Evolutionary conservation across 1,140 invertebrate species (phyloP).

Genomic region (Aphelenchoides fujianensis): DNA sequence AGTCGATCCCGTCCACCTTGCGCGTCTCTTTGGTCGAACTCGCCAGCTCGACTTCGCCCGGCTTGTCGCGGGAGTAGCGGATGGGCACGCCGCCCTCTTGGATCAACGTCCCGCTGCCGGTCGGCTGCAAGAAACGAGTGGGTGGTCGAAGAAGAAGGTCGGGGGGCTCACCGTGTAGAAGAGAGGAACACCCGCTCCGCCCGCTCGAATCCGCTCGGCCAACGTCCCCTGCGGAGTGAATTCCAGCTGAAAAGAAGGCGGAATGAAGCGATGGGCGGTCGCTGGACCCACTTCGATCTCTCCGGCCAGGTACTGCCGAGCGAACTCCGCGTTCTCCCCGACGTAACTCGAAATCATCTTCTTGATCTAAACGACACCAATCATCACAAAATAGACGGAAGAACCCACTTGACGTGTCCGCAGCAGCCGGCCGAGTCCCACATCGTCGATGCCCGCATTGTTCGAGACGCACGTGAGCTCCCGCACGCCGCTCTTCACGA

Average conservation of each 20-base stretch:
- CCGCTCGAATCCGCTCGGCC: constrained; percentile 85
- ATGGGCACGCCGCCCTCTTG: constrained; percentile 88
- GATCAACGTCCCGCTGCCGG: constrained; percentile 86
- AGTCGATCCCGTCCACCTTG: constrained; percentile 78
- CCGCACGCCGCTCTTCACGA: constrained; percentile 73
- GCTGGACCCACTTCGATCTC: constrained; percentile 72
- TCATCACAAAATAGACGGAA: not conserved
- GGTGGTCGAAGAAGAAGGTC: not conserved
- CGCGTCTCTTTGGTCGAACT: constrained; percentile 68
- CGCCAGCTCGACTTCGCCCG: constrained; percentile 64
- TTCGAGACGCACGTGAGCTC: constrained; percentile 90
- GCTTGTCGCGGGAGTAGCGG: constrained; percentile 72
- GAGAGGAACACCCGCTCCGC: constrained; percentile 83
- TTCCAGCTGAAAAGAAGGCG: constrained; percentile 71
- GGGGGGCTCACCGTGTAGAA: not conserved
- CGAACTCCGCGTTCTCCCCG: constrained; percentile 96
- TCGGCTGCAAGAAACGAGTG: constrained; percentile 82
- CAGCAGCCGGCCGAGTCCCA: constrained; percentile 84
- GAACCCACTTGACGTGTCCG: constrained; percentile 71
- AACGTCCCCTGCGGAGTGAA: constrained; percentile 91
- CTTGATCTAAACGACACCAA: constrained; percentile 68
- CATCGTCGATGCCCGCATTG: constrained; percentile 89
- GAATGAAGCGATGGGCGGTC: constrained; percentile 1
- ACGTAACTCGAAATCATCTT: constrained; percentile 95
- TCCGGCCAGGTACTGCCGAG: constrained; percentile 84